Percentiles rank a stretch among this genome's conserved stretches.
Evolutionary conservation across 2,888 invertebrate species (phyloP).

Genomic region (Archips crataeganus): DNA sequence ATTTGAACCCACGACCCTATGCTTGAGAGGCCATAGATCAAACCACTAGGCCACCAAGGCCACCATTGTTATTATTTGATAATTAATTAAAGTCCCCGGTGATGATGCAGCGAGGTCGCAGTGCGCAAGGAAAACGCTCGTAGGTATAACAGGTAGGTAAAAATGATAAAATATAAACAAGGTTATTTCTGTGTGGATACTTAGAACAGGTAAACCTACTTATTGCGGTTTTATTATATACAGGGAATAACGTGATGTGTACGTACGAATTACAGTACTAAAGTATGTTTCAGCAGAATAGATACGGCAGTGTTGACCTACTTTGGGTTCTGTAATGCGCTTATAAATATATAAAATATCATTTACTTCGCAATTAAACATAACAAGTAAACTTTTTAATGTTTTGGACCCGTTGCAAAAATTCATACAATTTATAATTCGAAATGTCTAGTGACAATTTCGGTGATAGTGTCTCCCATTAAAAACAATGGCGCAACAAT

Average conservation of each 20-base stretch:
- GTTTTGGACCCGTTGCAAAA: neutral
- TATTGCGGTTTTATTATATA: slow-evolving; percentile 14
- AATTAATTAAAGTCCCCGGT: slow-evolving; percentile 57
- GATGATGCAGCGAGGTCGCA: slow-evolving; percentile 46
- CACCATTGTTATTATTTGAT: slow-evolving; percentile 55
- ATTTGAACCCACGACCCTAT: no score
- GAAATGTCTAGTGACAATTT: neutral
- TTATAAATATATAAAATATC: no score
- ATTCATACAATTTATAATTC: neutral
- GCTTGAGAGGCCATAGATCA: no score
- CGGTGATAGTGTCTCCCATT: slow-evolving; percentile 5
- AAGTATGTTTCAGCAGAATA: neutral
- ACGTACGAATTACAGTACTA: neutral
- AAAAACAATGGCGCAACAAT: slow-evolving; percentile 23
- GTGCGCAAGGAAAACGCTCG: neutral
- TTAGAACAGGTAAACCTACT: slow-evolving; percentile 4
- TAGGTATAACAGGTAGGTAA: slow-evolving; percentile 1
- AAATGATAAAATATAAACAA: neutral
- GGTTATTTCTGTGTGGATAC: slow-evolving; percentile 6
- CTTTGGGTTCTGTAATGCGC: neutral
- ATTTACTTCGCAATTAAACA: no score
- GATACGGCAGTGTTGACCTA: neutral
- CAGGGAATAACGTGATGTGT: neutral
- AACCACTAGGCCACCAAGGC: no score
- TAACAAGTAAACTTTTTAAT: neutral